phyloP scores from a whole-genome alignment of 2,797 vertebrate genomes.

The Psittacula derbiana region DNA sequence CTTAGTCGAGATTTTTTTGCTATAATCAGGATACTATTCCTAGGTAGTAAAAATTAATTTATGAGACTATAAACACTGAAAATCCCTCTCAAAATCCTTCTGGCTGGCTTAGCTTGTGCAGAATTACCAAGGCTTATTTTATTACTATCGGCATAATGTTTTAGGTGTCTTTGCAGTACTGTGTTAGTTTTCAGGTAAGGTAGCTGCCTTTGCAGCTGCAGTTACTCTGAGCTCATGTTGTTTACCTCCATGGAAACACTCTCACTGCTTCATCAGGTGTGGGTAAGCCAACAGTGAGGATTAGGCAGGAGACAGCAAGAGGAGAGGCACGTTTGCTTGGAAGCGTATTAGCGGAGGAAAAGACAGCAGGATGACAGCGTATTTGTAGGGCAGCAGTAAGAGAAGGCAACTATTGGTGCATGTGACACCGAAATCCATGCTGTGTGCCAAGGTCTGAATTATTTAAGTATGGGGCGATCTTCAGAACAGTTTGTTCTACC shows the following conservation, averaged over 20 bases:
- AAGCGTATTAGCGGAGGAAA: neutral
- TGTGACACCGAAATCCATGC: neutral
- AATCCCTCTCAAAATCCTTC: conserved; percentile 20
- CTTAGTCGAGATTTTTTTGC: neutral
- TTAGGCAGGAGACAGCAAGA: neutral
- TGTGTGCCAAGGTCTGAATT: neutral
- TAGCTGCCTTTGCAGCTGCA: neutral
- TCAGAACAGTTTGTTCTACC: neutral
- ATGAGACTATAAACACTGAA: neutral
- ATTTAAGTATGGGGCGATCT: neutral
- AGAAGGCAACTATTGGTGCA: neutral
- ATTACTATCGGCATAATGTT: neutral
- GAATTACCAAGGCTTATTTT: conserved; percentile 11
- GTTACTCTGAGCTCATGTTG: neutral
- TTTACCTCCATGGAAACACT: neutral
- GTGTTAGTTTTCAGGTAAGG: neutral
- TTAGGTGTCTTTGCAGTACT: neutral
- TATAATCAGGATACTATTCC: neutral
- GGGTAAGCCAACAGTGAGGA: neutral
- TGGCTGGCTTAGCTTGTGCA: neutral
- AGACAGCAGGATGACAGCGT: neutral
- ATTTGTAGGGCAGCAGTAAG: neutral
- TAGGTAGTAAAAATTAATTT: neutral
- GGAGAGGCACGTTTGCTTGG: neutral
- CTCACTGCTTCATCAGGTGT: neutral